Base-by-base conservation (phyloP, 2,888 invertebrate genomes). In the Leptopilina drosophilae region DNA sequence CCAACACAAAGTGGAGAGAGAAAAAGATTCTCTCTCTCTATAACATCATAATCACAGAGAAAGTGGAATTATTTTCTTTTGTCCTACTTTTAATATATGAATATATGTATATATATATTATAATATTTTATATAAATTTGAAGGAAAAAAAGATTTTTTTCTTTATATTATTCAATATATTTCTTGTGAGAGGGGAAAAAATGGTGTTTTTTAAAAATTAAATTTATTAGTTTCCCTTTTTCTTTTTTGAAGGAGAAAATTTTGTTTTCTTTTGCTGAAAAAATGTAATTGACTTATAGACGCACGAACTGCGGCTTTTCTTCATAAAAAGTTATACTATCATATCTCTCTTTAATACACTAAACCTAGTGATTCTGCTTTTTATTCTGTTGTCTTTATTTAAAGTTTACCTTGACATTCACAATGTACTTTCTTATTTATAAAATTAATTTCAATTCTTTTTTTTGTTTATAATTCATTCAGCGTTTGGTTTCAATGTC, bases 351-450 rank as follows among this genome's bases (percentile, higher is more conserved):
- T 67, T 69, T 69, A 69, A 67, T 67, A 20, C 5, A 33, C 46
- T 15, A 14, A 53, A 26, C 69, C 53, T 53, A 69, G n/a, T 62
- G 53, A 69, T 69, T 69, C 53, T 69, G 20, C 14, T 26, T 69
- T 69, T 69, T 53, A 26, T 69, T 26, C 7, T 14, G 20, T 69
- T 8, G 49, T 6, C 14, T 42, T 7, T 69, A 14, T 69, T 69
- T 69, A 69, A 69, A 69, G 2, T 14, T 26, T 5, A 73, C 56
- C 56, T 73, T 73, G 56, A 40, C 53, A 73, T 73, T 73, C 56
- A 73, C 26, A 56, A 33, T 9, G 7, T 14, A 33, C 26, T 56
- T 73, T 4, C 53, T 56, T 9, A 26, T 69, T 73, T 73, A n/a
- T 73, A 42, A 40, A 64, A 64, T 64, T 33, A 26, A 64, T 64